These are phyloP conservation scores for Gobionotothen gibberifrons DNA, from an alignment of 2,797 vertebrate genomes.

Conservation along the genomic window DNA sequence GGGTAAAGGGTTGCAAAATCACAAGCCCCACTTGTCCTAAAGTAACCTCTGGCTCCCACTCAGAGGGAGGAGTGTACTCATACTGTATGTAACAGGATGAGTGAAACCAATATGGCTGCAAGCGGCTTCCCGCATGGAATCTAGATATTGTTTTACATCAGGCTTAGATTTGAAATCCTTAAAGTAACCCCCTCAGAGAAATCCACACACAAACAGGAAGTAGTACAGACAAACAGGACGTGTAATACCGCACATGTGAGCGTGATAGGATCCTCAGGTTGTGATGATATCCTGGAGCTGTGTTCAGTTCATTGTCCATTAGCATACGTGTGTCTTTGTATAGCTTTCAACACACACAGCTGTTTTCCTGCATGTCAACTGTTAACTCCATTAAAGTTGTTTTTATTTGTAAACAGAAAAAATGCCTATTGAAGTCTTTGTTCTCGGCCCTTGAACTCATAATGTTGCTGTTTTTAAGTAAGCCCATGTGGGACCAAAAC, in stretches of 20 bases:
- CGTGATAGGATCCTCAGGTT: constrained; percentile 42
- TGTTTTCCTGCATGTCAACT: constrained; percentile 60
- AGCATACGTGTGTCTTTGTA: constrained; percentile 35
- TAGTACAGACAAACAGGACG: constrained; percentile 67
- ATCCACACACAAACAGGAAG: constrained; percentile 58
- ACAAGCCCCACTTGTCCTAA: constrained; percentile 37
- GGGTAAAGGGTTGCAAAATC: constrained; percentile 13
- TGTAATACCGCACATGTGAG: constrained; percentile 35
- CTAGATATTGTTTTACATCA: constrained; percentile 54
- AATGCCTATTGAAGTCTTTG: constrained; percentile 41
- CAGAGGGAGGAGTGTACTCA: constrained; percentile 10
- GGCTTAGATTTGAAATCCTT: constrained; percentile 17
- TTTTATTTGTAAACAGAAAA: constrained; percentile 50
- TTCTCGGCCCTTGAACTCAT: constrained; percentile 41
- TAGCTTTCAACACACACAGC: constrained; percentile 17
- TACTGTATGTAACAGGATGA: constrained; percentile 55
- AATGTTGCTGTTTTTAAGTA: constrained; percentile 3
- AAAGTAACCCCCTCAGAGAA: constrained; percentile 22
- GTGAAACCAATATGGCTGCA: constrained; percentile 54
- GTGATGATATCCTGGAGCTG: constrained; percentile 38
- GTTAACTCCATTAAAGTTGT: constrained; percentile 69
- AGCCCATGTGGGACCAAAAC: constrained; percentile 3
- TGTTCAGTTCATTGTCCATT: constrained; percentile 18
- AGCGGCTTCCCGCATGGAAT: constrained; percentile 34
- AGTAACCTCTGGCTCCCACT: constrained; percentile 48